Evolutionary conservation across 2,888 invertebrate genomes (phyloP).

Genomic region (Philopedon plagiatum): DNA sequence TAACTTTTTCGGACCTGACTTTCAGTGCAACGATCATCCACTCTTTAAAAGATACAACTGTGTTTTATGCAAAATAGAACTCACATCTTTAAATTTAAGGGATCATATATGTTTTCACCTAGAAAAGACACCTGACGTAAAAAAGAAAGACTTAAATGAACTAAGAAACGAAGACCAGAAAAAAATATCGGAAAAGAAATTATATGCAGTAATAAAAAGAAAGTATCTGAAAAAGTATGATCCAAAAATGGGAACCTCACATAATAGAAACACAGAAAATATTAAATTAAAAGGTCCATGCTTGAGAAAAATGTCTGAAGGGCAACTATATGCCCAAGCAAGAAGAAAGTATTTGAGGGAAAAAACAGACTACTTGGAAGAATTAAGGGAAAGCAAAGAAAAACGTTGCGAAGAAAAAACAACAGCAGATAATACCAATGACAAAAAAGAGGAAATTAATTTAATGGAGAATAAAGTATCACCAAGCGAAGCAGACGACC

Average conservation of each 20-base stretch:
- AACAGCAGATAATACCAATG: too few species aligned
- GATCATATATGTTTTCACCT: slow-evolving; percentile 46
- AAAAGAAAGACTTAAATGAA: too few species aligned
- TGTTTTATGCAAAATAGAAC: not conserved
- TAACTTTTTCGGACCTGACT: not conserved
- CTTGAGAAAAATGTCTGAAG: too few species aligned
- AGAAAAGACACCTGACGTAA: not conserved
- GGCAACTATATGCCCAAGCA: too few species aligned
- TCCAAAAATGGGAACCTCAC: not conserved
- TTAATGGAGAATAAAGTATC: not conserved
- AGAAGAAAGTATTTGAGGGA: not conserved
- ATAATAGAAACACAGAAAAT: not conserved
- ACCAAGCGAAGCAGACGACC: not conserved
- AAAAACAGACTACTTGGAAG: not conserved
- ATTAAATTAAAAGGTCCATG: not conserved
- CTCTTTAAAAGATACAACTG: not conserved
- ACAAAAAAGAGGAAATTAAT: not conserved
- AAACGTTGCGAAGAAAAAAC: not conserved
- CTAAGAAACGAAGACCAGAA: too few species aligned
- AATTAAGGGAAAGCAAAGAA: not conserved
- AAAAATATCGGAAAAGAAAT: not conserved
- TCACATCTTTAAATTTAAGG: slow-evolving; percentile 48
- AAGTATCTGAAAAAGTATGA: too few species aligned
- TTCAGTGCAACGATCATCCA: slow-evolving; percentile 7
- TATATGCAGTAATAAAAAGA: not conserved